Percentiles rank a stretch among this genome's conserved stretches.
Evolutionary conservation across 2,888 invertebrate species (phyloP).

Genomic region (Drosophila mayaguana): DNA sequence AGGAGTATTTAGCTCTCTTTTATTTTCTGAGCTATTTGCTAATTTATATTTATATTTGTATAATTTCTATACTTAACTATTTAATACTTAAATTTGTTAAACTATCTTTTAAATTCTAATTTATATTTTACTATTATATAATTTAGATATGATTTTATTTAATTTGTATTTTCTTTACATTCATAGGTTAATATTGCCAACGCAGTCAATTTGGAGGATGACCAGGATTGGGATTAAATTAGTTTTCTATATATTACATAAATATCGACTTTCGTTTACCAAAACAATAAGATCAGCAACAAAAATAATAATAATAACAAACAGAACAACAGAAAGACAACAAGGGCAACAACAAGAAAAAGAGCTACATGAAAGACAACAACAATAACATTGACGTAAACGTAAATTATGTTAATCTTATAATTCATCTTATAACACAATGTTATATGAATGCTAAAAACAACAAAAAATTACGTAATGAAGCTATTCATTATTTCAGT

Average conservation of each 20-base stretch:
- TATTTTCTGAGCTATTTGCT: too few relatives aligned
- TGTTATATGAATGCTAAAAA: not conserved
- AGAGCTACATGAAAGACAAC: not conserved
- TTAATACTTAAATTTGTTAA: too few relatives aligned
- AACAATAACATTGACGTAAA: not conserved
- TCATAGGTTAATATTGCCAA: conserved; percentile 19
- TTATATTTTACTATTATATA: too few relatives aligned
- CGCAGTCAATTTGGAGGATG: conserved; percentile 62
- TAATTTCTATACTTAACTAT: too few relatives aligned
- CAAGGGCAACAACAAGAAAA: not conserved
- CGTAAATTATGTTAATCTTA: not conserved
- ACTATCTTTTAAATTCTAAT: not conserved
- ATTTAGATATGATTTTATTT: not conserved
- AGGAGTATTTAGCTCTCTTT: too few relatives aligned
- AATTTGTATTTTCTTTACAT: conserved; percentile 5
- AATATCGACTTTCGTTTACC: not conserved
- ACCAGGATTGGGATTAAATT: conserved; percentile 64
- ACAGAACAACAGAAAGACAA: not conserved
- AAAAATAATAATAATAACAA: not conserved
- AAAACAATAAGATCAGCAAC: not conserved
- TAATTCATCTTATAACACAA: not conserved
- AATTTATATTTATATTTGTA: too few relatives aligned
- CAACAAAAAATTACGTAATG: conserved; percentile 2
- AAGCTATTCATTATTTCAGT: conserved; percentile 24
- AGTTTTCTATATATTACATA: not conserved